Conservation (phyloP, 2,113 vertebrate species). For the Indicator maculatus region DNA sequence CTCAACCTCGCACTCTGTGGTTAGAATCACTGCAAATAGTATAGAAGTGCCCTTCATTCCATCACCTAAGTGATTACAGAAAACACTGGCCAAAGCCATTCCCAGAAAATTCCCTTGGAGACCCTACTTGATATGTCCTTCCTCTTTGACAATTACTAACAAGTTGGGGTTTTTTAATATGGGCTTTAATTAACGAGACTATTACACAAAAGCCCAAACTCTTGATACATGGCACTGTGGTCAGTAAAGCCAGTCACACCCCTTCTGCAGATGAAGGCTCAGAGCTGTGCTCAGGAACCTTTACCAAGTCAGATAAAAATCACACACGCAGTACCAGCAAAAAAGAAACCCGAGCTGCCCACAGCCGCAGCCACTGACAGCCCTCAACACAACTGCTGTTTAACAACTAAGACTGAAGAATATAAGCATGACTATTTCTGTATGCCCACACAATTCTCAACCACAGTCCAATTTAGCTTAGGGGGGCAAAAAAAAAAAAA, state of each 20-base stretch:
- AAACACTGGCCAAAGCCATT: not conserved
- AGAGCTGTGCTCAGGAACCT: not conserved
- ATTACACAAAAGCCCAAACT: not conserved
- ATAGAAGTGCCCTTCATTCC: not conserved
- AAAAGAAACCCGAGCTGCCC: not conserved
- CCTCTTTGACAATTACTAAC: not conserved
- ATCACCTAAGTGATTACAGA: not conserved
- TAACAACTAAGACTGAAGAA: not conserved
- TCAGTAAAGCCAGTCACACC: not conserved
- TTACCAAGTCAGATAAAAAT: not conserved
- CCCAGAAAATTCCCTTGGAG: not conserved
- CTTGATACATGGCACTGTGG: not conserved
- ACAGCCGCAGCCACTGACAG: not conserved
- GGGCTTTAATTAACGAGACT: not conserved
- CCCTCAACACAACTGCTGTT: conserved; percentile 3
- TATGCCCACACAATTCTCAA: conserved; percentile 41
- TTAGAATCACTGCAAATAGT: not conserved
- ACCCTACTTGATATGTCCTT: not conserved
- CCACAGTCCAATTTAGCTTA: not conserved
- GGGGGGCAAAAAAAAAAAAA: not conserved
- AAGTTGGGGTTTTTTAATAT: not conserved
- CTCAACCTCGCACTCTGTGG: not conserved
- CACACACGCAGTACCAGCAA: not conserved
- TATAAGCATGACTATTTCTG: conserved; percentile 6
- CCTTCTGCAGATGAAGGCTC: not conserved